phyloP scores from a whole-genome alignment of 2,797 vertebrate genomes.

The Hypotaenidia philippensis region DNA sequence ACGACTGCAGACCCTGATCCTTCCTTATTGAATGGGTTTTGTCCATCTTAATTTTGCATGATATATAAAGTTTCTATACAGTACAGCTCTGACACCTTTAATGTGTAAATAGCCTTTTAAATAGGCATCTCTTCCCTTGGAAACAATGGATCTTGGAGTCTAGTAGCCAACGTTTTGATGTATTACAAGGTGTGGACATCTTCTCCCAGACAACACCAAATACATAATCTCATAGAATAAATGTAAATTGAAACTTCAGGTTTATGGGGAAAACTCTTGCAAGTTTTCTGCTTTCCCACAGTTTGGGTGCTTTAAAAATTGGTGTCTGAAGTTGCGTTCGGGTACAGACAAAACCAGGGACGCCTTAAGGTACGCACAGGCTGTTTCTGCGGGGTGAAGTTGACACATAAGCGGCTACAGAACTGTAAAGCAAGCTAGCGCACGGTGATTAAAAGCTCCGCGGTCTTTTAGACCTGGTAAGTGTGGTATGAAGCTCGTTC shows the following conservation, averaged over 20 bases:
- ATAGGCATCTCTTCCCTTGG: neutral
- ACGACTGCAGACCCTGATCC: neutral
- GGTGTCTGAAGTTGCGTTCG: neutral
- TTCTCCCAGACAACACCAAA: neutral
- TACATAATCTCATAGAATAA: neutral
- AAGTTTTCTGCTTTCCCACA: neutral
- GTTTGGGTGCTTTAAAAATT: neutral
- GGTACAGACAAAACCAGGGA: fast-evolving
- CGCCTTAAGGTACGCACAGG: neutral
- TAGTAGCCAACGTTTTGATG: neutral
- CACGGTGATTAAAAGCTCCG: neutral
- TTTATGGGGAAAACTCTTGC: neutral
- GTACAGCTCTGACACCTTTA: neutral
- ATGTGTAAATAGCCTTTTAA: neutral
- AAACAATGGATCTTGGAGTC: neutral
- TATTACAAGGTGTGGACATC: neutral
- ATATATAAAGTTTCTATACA: neutral
- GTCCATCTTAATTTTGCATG: neutral
- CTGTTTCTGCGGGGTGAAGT: neutral
- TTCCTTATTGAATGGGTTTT: neutral
- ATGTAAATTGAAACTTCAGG: neutral
- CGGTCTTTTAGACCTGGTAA: neutral
- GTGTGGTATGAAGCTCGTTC: neutral
- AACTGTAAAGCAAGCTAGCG: neutral
- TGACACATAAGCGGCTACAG: neutral